Evolutionary conservation across 2,888 invertebrate genomes (phyloP).

Genomic region (Temnothorax unifasciatus): DNA sequence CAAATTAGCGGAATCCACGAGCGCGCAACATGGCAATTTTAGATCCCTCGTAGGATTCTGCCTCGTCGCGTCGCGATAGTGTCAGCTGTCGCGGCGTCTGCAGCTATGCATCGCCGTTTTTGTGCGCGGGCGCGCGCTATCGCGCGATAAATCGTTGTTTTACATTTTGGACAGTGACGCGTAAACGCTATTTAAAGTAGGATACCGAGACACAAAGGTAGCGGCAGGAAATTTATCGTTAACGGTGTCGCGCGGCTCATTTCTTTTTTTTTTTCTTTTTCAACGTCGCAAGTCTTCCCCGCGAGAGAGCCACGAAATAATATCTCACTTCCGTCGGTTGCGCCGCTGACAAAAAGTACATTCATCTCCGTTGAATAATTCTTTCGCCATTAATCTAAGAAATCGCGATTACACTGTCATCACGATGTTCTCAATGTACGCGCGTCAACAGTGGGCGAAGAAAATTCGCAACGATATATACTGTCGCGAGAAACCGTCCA

Average conservation of each 20-base stretch:
- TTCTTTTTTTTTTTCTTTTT: not conserved
- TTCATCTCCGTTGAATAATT: constrained; percentile 50
- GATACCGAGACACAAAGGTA: constrained; percentile 45
- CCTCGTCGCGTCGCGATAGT: constrained; percentile 51
- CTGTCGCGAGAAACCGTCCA: not conserved
- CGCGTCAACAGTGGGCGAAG: constrained; percentile 31
- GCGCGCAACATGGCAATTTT: constrained; percentile 46
- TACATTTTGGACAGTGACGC: constrained; percentile 57
- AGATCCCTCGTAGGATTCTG: constrained; percentile 51
- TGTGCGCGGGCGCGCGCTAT: constrained; percentile 40
- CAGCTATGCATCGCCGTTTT: constrained; percentile 55
- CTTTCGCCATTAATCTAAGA: constrained; percentile 44
- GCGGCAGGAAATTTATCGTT: constrained; percentile 54
- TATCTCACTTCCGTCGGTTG: constrained; percentile 40
- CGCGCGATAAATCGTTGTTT: constrained; percentile 57
- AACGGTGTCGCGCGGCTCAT: constrained; percentile 29
- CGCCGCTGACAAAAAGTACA: constrained; percentile 26
- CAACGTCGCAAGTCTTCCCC: constrained; percentile 13
- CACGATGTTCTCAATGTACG: constrained; percentile 24
- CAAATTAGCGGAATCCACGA: constrained; percentile 50
- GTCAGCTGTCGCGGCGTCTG: constrained; percentile 54
- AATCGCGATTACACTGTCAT: constrained; percentile 38
- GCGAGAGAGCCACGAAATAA: constrained; percentile 21
- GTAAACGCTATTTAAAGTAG: constrained; percentile 55
- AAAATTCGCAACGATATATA: constrained; percentile 28